These are phyloP conservation scores for Melanogrammus aeglefinus DNA, from an alignment of 2,797 vertebrate genomes.

Conservation along the genomic window DNA sequence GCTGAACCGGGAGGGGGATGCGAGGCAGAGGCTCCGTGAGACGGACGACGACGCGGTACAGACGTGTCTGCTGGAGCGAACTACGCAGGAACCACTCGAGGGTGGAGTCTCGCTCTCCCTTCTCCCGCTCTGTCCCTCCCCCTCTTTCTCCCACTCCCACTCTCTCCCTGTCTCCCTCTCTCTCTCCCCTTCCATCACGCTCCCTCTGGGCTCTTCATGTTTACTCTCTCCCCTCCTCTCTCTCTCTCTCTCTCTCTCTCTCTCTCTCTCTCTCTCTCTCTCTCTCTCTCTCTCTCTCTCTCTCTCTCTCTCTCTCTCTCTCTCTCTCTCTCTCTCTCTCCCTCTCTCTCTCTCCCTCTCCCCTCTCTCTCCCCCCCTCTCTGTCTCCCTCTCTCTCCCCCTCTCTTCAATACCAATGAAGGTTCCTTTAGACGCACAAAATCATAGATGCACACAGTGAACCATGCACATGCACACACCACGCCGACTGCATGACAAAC, in stretches of 20 bases:
- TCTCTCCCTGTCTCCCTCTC: no score
- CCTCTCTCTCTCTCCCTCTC: no score
- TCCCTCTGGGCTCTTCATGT: no score
- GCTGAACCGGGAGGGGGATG: slow-evolving; percentile 55
- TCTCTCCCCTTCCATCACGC: background rate
- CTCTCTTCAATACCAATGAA: background rate
- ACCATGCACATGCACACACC: background rate
- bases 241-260: no score
- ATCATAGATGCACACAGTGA: background rate
- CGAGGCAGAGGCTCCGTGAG: slow-evolving; percentile 59
- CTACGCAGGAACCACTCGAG: slow-evolving; percentile 42
- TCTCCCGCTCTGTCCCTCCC: background rate
- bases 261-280: no score
- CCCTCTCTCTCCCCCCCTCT: no score
- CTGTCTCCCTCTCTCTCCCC: no score
- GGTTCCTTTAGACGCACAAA: background rate
- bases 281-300: no score
- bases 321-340: no score
- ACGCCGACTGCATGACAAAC: background rate
- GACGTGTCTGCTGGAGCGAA: slow-evolving; percentile 32
- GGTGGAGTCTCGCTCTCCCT: slow-evolving; percentile 12
- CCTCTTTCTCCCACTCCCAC: no score
- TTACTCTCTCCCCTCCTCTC: background rate
- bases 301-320: no score
- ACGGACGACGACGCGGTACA: slow-evolving; percentile 64